phyloP scores from a whole-genome alignment of 2,797 vertebrate genomes.

The Cyclopterus lumpus region DNA sequence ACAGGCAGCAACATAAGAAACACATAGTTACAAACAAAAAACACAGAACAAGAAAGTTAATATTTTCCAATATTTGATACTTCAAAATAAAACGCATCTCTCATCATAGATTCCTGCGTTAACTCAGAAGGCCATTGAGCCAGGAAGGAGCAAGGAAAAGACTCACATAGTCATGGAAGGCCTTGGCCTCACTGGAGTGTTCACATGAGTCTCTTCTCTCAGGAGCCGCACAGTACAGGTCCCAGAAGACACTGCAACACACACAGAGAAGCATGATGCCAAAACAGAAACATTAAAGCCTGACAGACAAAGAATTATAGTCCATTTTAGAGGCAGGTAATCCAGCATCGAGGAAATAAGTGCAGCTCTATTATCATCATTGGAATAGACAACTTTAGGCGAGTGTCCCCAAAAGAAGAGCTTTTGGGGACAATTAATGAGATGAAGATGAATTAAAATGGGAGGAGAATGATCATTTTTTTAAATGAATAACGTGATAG shows the following conservation, averaged over 20 bases:
- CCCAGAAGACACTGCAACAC: conserved; percentile 92
- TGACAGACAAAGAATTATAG: conserved; percentile 12
- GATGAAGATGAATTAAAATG: conserved; percentile 29
- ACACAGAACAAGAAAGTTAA: too few species aligned
- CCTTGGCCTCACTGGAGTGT: conserved; percentile 93
- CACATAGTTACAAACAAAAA: too few species aligned
- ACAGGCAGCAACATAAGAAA: too few species aligned
- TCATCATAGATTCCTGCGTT: not conserved
- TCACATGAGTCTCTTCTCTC: conserved; percentile 94
- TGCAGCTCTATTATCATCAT: conserved; percentile 25
- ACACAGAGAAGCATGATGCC: conserved; percentile 15
- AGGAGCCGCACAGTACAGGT: conserved; percentile 94
- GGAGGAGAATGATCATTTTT: conserved; percentile 16
- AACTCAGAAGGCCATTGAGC: not conserved
- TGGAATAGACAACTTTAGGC: conserved; percentile 18
- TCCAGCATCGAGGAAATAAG: conserved; percentile 28
- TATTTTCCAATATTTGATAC: not conserved
- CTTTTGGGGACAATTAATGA: conserved; percentile 39
- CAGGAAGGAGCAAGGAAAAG: conserved; percentile 4
- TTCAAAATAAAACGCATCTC: not conserved
- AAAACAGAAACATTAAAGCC: conserved; percentile 4
- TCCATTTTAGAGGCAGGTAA: conserved; percentile 16
- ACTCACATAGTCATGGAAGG: conserved; percentile 97
- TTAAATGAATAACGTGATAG: conserved; percentile 32
- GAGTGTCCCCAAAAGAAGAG: conserved; percentile 2